Evolutionary conservation across 30 jellyfish, hydroid and myxozoan species (phyloP), one percentile per base, ranked within the genome.

Genomic region (Sanderia malayensis): DNA sequence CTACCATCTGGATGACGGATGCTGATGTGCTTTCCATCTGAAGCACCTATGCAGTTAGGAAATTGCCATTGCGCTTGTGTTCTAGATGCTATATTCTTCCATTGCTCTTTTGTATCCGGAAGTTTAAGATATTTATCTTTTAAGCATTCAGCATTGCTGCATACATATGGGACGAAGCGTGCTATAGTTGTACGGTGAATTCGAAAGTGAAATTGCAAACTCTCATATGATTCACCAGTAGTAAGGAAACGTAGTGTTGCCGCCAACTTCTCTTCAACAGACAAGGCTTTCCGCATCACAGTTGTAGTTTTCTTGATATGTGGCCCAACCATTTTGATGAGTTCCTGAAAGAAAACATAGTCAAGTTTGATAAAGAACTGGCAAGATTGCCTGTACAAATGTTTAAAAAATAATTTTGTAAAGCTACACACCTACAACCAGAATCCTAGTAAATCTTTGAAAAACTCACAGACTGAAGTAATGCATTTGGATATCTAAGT

Each of bases 1-100:
- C 31, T n/a, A 6, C 31, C 68, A 20, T 57, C 31, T 20, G 68
- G 68, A 57, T 57, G 68, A n/a, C 27, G 68, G 31, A 57, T 57
- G 68, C 31, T n/a, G 27, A 57, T 57, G 68, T 57, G n/a, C 31
- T 57, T 57, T 57, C 68, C 68, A 57, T 20, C 21, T n/a, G 68
- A 20, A 57, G 68, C 68, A 57, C 31, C 68, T n/a, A 57, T 57
- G 68, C 68, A 57, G 31, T 57, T n/a, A n/a, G n/a, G n/a, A n/a
- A n/a, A n/a, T n/a, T n/a, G n/a, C n/a, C n/a, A n/a, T n/a, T n/a
- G n/a, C 31, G 20, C 31, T 57, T 25, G 68, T n/a, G 31, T 57
- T 25, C 31, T 57, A n/a, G 27, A 20, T 25, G 27, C 68, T 25
- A n/a, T n/a, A 20, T 20, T 25, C 68, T n/a, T 57, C 68, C 68